Conservation (phyloP, 2,797 vertebrate species). For the Semotilus atromaculatus region DNA sequence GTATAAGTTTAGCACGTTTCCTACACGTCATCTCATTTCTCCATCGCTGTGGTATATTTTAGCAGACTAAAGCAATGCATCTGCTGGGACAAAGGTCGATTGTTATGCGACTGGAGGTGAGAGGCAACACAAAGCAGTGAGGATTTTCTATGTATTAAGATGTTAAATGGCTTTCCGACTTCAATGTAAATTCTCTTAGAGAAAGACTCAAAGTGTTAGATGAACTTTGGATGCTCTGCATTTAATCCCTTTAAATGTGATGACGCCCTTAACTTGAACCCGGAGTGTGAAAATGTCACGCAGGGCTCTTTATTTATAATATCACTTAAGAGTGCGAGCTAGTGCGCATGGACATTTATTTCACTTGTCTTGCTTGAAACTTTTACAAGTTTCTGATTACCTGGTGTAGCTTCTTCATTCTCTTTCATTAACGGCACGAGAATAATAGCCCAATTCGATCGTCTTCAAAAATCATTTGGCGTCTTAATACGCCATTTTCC, state of each 20-base stretch:
- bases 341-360: slow-evolving; percentile 79
- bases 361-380: slow-evolving; percentile 69
- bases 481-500: background rate
- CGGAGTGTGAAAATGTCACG: slow-evolving; percentile 80
- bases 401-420: background rate
- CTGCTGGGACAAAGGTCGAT: slow-evolving; percentile 55
- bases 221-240: slow-evolving; percentile 74
- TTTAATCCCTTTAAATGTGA: slow-evolving; percentile 81
- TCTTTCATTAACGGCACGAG: background rate
- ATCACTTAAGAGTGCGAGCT: slow-evolving; percentile 78
- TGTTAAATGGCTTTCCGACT: slow-evolving; percentile 80
- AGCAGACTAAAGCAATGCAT: slow-evolving; percentile 48
- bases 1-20: slow-evolving; percentile 15
- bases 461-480: background rate
- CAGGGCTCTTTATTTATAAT: slow-evolving; percentile 78
- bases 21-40: slow-evolving; percentile 18
- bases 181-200: slow-evolving; percentile 79
- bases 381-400: background rate
- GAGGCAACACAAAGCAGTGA: slow-evolving; percentile 61
- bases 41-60: slow-evolving; percentile 21
- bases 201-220: slow-evolving; percentile 80
- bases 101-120: slow-evolving; percentile 58
- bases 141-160: slow-evolving; percentile 75
- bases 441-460: background rate
- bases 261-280: slow-evolving; percentile 83